Evolutionary conservation across 2,888 invertebrate species (phyloP).

Genomic region (Microctonus aethiopoides): DNA sequence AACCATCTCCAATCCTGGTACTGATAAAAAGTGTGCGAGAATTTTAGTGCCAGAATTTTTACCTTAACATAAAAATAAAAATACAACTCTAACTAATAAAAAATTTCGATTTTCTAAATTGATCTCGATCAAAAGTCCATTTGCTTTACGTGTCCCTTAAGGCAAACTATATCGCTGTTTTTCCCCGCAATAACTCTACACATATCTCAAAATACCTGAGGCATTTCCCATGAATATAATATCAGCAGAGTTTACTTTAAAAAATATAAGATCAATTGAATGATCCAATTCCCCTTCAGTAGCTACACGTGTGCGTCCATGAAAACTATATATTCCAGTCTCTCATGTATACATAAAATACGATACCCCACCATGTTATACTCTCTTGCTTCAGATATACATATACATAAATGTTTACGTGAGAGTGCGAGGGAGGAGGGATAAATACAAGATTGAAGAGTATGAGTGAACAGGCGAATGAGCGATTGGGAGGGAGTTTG

Average conservation of each 20-base stretch:
- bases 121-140: slow-evolving; percentile 19
- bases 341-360: slow-evolving; percentile 8
- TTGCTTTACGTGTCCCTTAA: slow-evolving; percentile 13
- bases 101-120: slow-evolving; percentile 17
- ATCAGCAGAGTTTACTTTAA: not conserved
- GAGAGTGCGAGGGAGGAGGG: slow-evolving; percentile 22
- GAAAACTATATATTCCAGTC: not conserved
- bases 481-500: slow-evolving; percentile 28
- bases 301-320: slow-evolving; percentile 7
- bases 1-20: no score
- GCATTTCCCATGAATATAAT: slow-evolving; percentile 5
- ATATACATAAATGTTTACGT: not conserved
- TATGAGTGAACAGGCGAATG: slow-evolving; percentile 20
- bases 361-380: slow-evolving; percentile 2
- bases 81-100: not conserved
- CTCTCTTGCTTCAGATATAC: slow-evolving; percentile 4
- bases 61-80: slow-evolving; percentile 1
- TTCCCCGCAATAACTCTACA: not conserved
- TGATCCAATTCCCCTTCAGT: slow-evolving; percentile 8
- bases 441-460: slow-evolving; percentile 16
- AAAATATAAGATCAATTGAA: not conserved
- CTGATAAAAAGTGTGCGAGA: no score
- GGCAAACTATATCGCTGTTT: slow-evolving; percentile 7
- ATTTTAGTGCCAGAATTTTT: no score
- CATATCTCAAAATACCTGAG: not conserved